phyloP scores from a whole-genome alignment of 2,797 vertebrate genomes.

The Loris lydekkerianus region DNA sequence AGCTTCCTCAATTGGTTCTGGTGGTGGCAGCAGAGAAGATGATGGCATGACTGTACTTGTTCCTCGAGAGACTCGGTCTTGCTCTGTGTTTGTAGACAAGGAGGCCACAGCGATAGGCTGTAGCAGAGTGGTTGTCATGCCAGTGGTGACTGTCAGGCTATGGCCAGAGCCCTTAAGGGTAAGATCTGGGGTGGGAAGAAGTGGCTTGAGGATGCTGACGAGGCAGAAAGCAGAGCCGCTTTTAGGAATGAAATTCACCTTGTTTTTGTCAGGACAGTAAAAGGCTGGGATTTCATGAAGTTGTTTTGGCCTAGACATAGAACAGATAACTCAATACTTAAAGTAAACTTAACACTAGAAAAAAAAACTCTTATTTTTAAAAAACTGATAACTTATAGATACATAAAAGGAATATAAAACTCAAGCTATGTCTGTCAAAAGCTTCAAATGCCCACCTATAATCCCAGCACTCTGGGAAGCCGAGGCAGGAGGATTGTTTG shows the following conservation, averaged over 20 bases:
- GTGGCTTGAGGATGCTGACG: constrained; percentile 99
- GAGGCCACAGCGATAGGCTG: constrained; percentile 90
- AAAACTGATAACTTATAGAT: background rate
- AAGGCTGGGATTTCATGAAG: constrained; percentile 97
- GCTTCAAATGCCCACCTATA: background rate
- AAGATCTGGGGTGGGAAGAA: constrained; percentile 96
- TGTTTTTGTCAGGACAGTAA: constrained; percentile 99
- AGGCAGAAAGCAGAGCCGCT: constrained; percentile 99
- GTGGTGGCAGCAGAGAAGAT: constrained; percentile 91
- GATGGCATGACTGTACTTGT: constrained; percentile 92
- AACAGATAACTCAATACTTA: constrained; percentile 76
- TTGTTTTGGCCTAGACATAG: constrained; percentile 93
- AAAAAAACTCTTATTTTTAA: background rate
- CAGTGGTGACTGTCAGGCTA: constrained; percentile 95
- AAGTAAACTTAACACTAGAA: constrained; percentile 55
- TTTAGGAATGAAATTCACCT: constrained; percentile 99
- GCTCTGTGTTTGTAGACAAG: constrained; percentile 90
- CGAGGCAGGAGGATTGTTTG: too few species aligned
- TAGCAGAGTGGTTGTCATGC: constrained; percentile 90
- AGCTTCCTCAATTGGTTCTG: constrained; percentile 94
- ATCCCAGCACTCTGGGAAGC: too few species aligned
- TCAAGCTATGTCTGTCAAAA: background rate
- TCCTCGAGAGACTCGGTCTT: constrained; percentile 92
- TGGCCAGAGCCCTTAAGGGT: constrained; percentile 94
- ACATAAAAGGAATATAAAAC: constrained; percentile 42